Conservation (phyloP, 2,797 vertebrate genomes). For the Poeciliopsis infans region DNA sequence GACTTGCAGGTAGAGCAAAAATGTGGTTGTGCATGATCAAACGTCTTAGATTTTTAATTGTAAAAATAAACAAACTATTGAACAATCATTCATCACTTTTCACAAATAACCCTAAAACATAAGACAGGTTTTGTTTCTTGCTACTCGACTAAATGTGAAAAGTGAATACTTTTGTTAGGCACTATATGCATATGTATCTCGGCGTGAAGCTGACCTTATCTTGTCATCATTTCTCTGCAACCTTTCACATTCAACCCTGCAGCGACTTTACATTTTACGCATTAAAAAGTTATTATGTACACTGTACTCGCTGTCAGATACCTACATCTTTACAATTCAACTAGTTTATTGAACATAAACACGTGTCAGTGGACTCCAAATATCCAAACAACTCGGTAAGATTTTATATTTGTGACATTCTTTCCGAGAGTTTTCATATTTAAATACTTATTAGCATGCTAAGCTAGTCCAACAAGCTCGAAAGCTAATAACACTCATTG, state of each 20-base stretch:
- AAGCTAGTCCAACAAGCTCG: slow-evolving; percentile 43
- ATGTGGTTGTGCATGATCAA: neutral
- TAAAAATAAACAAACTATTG: neutral
- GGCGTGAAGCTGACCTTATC: neutral
- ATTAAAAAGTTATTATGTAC: neutral
- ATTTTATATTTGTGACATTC: neutral
- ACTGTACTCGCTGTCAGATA: neutral
- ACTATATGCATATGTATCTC: neutral
- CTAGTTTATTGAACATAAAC: neutral
- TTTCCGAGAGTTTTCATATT: slow-evolving; percentile 8
- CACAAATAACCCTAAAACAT: neutral
- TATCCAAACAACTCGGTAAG: neutral
- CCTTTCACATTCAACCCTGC: neutral
- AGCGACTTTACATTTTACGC: neutral
- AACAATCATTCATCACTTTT: neutral
- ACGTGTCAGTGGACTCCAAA: neutral
- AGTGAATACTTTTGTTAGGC: neutral
- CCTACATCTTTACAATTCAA: neutral
- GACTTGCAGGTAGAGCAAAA: neutral
- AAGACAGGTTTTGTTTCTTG: neutral
- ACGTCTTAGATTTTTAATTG: neutral
- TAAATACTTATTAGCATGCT: slow-evolving; percentile 52
- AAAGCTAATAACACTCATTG: slow-evolving; percentile 29
- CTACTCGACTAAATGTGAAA: neutral
- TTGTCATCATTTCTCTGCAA: neutral